phyloP scores from a whole-genome alignment of 2,797 vertebrate species.

The Enteromius afrohamiltoni region DNA sequence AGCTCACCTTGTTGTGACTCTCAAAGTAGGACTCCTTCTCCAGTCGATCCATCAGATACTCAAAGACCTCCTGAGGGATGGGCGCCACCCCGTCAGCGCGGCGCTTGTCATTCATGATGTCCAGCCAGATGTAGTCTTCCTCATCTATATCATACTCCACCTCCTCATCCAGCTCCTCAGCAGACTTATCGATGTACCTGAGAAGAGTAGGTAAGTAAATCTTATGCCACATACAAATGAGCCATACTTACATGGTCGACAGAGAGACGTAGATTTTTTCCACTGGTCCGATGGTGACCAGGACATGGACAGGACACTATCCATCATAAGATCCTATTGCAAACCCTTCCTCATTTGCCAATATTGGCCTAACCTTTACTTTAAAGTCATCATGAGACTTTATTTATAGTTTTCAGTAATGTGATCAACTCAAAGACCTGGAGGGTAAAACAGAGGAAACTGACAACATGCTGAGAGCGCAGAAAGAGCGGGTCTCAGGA shows the following conservation, averaged over 20 bases:
- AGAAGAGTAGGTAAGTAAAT: conserved; percentile 15
- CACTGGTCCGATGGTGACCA: not conserved
- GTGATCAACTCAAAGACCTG: too few relatives aligned
- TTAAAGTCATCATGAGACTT: too few relatives aligned
- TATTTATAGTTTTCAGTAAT: too few relatives aligned
- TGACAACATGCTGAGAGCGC: too few relatives aligned
- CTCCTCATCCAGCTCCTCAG: conserved; percentile 97
- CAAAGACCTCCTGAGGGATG: conserved; percentile 97
- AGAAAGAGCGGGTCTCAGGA: too few relatives aligned
- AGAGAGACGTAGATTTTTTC: not conserved
- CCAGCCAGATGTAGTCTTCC: conserved; percentile 99
- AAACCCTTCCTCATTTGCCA: not conserved
- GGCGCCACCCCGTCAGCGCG: conserved; percentile 91
- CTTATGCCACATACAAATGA: not conserved
- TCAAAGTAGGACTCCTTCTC: conserved; percentile 99
- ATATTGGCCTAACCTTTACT: not conserved
- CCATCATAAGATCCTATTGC: not conserved
- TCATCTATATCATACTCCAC: conserved; percentile 99
- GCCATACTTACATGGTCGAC: not conserved
- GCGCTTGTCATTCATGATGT: conserved; percentile 97
- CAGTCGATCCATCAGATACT: conserved; percentile 97
- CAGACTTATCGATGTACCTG: conserved; percentile 98
- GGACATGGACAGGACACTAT: not conserved
- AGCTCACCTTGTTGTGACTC: conserved; percentile 93
- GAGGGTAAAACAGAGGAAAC: too few relatives aligned